Base-by-base conservation (phyloP, 2,888 invertebrate genomes). In the Drosophila mimetica region DNA sequence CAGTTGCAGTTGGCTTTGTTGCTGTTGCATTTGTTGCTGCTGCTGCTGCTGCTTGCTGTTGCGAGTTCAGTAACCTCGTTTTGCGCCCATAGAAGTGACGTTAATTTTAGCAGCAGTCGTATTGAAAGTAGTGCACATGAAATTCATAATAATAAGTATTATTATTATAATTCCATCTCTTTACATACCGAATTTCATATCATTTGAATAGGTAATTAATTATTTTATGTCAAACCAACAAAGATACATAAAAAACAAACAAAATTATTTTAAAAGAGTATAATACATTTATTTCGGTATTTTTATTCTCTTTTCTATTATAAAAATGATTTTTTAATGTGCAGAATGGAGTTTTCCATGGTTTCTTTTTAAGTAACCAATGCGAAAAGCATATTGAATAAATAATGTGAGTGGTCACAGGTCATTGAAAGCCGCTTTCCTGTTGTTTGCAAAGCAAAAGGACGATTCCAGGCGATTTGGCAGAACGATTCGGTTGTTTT, bases 21-120 rank as follows among this genome's bases (percentile, higher is more conserved):
- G 39, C n/a, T 28, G 30, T 22, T 55, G 44, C 20, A 8, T 13
- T 13, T 30, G 34, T 14, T 22, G 32, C 16, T 16, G 51, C 25
- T 22, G 32, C 16, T 16, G 51, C 25, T 28, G 42, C 36, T 65
- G 74, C 48, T 25, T 16, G 51, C 25, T 28, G 42, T 37, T 65
- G 74, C 53, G 53, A 76, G 82, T 84, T 84, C 84, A 84, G 30
- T 77, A 65, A 80, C 74, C 84, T 74, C 74, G 53, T 50, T 64
- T 70, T 74, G 71, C 53, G 71, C 51, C 64, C 82, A 67, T 60
- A 65, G 44, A 69, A 79, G 71, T 79, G 74, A 52, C 64, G 70
- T 48, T 47, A 52, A 48, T 65, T 72, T 52, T 32, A 50, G 44
- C 54, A 54, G 44, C 18, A 44, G 3, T 25, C 25, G 28, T 28